phyloP scores from a whole-genome alignment of 2,113 vertebrate genomes.

The Carassius auratus region DNA sequence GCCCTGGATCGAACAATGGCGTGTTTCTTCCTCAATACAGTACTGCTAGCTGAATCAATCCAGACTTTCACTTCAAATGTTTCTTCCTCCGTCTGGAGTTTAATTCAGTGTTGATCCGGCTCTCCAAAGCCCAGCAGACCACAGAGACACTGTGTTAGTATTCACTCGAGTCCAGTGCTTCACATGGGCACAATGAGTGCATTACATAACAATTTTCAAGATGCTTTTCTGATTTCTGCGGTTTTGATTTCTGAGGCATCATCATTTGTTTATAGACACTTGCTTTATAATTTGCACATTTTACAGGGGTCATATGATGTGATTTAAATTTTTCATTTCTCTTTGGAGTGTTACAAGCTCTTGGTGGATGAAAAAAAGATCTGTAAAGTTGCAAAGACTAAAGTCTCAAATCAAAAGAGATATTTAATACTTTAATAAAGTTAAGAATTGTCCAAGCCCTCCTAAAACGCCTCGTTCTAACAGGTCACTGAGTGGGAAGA shows the following conservation, averaged over 20 bases:
- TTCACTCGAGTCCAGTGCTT: constrained; percentile 43
- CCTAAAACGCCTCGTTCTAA: no score
- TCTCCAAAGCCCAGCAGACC: background rate
- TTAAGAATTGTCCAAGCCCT: no score
- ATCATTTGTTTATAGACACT: background rate
- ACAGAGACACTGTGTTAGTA: constrained; percentile 12
- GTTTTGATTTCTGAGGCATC: background rate
- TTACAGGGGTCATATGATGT: background rate
- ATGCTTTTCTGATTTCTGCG: background rate
- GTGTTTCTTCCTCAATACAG: background rate
- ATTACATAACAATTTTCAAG: background rate
- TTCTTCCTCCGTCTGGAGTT: background rate
- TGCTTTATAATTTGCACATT: background rate
- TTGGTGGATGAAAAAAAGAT: no score
- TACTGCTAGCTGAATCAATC: constrained; percentile 14
- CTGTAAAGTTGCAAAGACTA: no score
- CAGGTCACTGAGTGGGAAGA: no score
- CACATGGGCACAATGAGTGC: constrained; percentile 9
- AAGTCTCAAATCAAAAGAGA: no score
- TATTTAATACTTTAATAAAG: no score
- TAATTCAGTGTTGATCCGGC: background rate
- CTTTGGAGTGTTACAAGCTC: no score
- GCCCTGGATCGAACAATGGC: constrained; percentile 13
- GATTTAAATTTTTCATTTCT: no score
- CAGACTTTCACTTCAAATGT: background rate